Evolutionary conservation across 1,140 invertebrate genomes (phyloP), one percentile per base, ranked within the genome.

Genomic region (Araneus ventricosus): DNA sequence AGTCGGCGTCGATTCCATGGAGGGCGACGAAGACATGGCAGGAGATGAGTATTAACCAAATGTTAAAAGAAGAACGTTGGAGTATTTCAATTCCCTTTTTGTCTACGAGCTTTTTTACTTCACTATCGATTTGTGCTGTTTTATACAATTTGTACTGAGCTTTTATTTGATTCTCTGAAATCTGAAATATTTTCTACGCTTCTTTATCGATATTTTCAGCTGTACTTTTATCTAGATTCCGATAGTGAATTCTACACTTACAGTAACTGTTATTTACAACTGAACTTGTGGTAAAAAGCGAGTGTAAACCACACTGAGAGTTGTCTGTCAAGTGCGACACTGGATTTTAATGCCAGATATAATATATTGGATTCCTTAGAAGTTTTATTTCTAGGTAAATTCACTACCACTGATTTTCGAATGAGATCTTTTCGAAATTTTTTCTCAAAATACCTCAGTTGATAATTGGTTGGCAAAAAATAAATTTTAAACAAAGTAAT

Each of bases 1-100:
- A 95, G 97, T 97, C 87, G 97, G 96, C 41, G 95, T 96, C 94
- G 97, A 97, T 94, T 96, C 96, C 8, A 95, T 95, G 22, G 96
- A 96, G 90, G 96, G 95, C 8, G 94, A 90, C 24, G 96, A 96
- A 70, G 96, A 95, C 22, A 96, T 96, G 94, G 93, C 63, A 8
- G 96, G 95, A 39, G 96, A 96, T 94, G 96, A 95, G 93, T 95
- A 95, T 88, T 95, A 94, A 92, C 30, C 10, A 67, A 67, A 67
- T 67, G 24, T n/a, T 67, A 30, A n/a, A 24, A 27, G 27, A n/a
- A 52, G 10, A 52, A 63, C 20, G n/a, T 24, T 75, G 34, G 20
- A 34, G 70, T 30, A 34, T 75, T 75, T 75, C 67, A 20, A 34
- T 22, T 5, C 34, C 6, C 70, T 75, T 20, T 37, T 75, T 75